Base-by-base conservation (phyloP, 2,888 invertebrate genomes). In the Gymnosoma rotundatum region DNA sequence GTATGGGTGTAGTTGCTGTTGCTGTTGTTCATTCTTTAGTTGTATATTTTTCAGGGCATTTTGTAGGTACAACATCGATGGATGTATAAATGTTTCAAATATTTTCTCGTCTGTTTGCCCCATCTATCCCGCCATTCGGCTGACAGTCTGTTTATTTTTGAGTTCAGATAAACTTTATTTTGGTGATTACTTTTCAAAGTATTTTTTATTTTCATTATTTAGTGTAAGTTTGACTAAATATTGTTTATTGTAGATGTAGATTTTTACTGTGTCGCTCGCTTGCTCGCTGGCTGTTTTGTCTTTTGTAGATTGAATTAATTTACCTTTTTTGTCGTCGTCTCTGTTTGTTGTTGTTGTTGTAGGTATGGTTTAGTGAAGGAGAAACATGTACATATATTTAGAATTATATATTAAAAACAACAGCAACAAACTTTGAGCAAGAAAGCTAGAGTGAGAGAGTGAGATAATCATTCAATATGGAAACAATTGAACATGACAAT, bases 1-100 rank as follows among this genome's bases (percentile, higher is more conserved):
- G 66, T 85, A 82, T 78, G 83, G 84, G 86, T 86, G 87, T 87
- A 89, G 82, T 80, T 85, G 85, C 86, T 86, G 87, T 87, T 89
- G 42, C 12, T 42, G 38, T 9, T 38, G 60, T 74, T 45, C 50
- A 48, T 78, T 56, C 48, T 60, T 66, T 38, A 54, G 50, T 42
- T 82, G 58, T 38, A 45, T 61, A 58, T 58, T 82, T 86, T 80
- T 76, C 79, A 76, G 79, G 48, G 83, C 76, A 79, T 81, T 86
- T 86, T 69, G 52, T 74, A 60, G 56, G 60, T 42, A 42, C 58
- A 74, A 88, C 16, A 50, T 67, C 45, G 72, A 14, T 67, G 54
- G 72, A 14, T 50, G 14, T 66, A 50, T 66, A 50, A 32, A 14
- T 45, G 21, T 70, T 45, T 32, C 48, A 18, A 32, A 32, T 8